A percentile compares a stretch with the other conserved stretches of the same genome.
Conservation (phyloP, 2,797 vertebrate species). For the Hirundo rustica region DNA sequence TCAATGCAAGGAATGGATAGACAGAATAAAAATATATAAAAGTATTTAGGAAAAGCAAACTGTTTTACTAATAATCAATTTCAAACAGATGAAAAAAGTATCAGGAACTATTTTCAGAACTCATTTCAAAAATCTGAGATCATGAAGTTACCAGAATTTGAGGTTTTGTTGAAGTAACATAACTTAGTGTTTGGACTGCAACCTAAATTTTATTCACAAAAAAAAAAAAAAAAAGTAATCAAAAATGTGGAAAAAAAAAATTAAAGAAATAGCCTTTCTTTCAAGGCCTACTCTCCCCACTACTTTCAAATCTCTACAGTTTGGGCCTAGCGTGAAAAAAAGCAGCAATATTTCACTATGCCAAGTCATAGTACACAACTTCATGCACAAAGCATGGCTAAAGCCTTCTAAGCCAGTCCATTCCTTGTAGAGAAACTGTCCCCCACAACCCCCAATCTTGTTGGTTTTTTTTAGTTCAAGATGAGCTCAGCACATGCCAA, state of each 20-base stretch:
- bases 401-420: not conserved
- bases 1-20: not conserved
- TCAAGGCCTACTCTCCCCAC: not conserved
- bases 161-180: not conserved
- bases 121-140: not conserved
- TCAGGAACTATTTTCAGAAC: constrained; percentile 11
- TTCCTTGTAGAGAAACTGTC: not conserved
- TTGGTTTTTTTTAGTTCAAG: not conserved
- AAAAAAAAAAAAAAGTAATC: not conserved
- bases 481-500: not conserved
- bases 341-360: not conserved
- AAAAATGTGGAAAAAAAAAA: not conserved
- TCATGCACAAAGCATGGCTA: not conserved
- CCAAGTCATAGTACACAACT: not conserved
- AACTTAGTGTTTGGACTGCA: not conserved
- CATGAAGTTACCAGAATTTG: not conserved
- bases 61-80: not conserved
- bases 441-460: not conserved
- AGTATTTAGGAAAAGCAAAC: not conserved
- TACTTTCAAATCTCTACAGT: not conserved
- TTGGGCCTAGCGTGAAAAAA: not conserved
- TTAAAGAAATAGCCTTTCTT: not conserved
- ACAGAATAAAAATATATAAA: not conserved
- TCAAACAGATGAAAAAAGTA: constrained; percentile 15
- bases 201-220: constrained; percentile 17